phyloP scores from a whole-genome alignment of 2,113 vertebrate genomes.

The Falcunculus frontatus region DNA sequence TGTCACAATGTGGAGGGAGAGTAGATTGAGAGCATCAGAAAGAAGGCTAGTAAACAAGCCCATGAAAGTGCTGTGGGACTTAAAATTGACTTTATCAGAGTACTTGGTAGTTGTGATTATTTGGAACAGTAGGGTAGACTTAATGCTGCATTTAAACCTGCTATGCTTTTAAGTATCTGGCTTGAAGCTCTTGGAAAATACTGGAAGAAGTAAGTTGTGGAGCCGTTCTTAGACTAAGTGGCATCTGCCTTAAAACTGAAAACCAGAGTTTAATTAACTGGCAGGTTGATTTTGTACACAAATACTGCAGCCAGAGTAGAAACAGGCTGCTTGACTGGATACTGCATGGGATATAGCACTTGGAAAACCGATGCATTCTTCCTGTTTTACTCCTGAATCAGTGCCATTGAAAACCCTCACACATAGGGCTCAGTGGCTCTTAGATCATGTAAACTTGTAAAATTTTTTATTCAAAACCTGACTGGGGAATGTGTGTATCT shows the following conservation, averaged over 20 bases:
- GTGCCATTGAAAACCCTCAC: background rate
- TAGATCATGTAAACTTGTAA: background rate
- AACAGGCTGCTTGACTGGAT: background rate
- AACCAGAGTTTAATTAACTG: slow-evolving; percentile 1
- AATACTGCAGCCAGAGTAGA: background rate
- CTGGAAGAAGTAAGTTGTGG: background rate
- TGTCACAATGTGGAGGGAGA: background rate
- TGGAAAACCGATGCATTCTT: background rate
- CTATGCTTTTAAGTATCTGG: background rate
- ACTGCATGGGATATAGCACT: background rate
- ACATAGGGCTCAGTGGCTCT: background rate
- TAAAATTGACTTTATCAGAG: background rate
- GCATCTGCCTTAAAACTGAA: background rate
- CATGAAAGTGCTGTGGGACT: background rate
- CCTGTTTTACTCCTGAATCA: background rate
- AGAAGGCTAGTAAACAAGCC: background rate
- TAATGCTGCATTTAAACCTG: background rate
- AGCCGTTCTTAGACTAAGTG: background rate
- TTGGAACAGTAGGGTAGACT: background rate
- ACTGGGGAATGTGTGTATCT: background rate
- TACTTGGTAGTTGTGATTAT: background rate
- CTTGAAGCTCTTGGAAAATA: background rate
- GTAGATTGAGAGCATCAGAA: background rate
- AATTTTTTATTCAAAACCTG: background rate
- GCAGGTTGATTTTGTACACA: background rate